Evolutionary conservation across 2,888 invertebrate species (phyloP).

Genomic region (Megaustenia siamemsis): DNA sequence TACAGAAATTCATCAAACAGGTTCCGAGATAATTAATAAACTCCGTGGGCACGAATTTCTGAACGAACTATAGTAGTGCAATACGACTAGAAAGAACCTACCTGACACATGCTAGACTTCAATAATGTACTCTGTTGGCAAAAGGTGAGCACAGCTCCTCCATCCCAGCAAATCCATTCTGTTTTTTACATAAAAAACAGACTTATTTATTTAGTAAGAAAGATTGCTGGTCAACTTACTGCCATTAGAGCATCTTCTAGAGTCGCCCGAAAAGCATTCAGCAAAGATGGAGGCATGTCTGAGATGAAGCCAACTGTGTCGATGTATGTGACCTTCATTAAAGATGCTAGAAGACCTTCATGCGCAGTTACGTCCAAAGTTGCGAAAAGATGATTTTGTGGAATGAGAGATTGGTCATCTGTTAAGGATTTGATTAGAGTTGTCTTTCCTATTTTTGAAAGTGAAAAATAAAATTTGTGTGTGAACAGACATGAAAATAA

Average conservation of each 20-base stretch:
- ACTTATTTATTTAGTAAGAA: no score
- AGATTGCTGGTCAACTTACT: constrained; percentile 77
- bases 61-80: no score
- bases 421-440: constrained; percentile 89
- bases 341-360: constrained; percentile 84
- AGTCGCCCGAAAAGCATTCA: constrained; percentile 90
- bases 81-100: no score
- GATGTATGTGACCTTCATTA: constrained; percentile 86
- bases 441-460: constrained; percentile 83
- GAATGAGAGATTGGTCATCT: constrained; percentile 84
- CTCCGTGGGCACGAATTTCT: no score
- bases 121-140: no score
- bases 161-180: no score
- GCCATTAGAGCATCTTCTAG: constrained; percentile 89
- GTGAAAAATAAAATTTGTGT: background rate
- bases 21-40: no score
- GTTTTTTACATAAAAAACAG: no score
- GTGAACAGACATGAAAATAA: no score
- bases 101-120: no score
- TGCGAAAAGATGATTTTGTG: constrained; percentile 89
- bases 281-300: constrained; percentile 88
- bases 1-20: no score
- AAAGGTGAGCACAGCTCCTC: no score
- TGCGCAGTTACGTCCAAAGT: constrained; percentile 92
- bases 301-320: constrained; percentile 94